phyloP scores from a whole-genome alignment of 2,797 vertebrate genomes.

The Ctenopoma multispine region DNA sequence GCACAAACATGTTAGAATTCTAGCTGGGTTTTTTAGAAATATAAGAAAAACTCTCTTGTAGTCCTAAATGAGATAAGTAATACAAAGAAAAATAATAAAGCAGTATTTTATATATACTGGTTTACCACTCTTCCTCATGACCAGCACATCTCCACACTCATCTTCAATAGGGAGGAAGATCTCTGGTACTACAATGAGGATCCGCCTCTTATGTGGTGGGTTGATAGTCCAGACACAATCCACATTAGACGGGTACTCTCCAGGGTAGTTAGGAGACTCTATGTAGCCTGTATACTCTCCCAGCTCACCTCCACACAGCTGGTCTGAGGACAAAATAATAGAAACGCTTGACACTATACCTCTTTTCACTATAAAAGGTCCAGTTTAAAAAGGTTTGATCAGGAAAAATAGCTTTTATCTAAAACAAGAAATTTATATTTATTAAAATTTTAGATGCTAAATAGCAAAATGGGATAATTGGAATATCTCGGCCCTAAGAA shows the following conservation, averaged over 20 bases:
- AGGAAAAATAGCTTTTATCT: too few species aligned
- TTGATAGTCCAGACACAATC: slow-evolving; percentile 97
- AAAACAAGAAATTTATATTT: too few species aligned
- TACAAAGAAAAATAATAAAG: too few species aligned
- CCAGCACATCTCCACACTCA: slow-evolving; percentile 95
- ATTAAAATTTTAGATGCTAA: too few species aligned
- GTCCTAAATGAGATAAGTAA: too few species aligned
- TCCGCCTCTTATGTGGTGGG: slow-evolving; percentile 94
- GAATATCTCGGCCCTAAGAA: too few species aligned
- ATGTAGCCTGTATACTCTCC: slow-evolving; percentile 97
- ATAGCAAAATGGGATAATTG: too few species aligned
- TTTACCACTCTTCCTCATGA: slow-evolving; percentile 97
- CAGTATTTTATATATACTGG: neutral
- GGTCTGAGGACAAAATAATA: slow-evolving; percentile 83
- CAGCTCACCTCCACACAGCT: slow-evolving; percentile 94
- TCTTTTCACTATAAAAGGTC: neutral
- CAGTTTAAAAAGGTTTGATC: too few species aligned
- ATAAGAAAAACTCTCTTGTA: too few species aligned
- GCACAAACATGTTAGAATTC: neutral
- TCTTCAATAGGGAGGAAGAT: slow-evolving; percentile 98
- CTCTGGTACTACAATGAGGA: slow-evolving; percentile 97
- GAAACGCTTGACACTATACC: neutral
- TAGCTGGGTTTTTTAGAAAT: neutral
- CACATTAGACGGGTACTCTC: slow-evolving; percentile 95
- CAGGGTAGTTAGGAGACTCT: slow-evolving; percentile 97